Conservation (phyloP, 35 echinoderm and acorn worm species). For the Acanthaster planci region DNA sequence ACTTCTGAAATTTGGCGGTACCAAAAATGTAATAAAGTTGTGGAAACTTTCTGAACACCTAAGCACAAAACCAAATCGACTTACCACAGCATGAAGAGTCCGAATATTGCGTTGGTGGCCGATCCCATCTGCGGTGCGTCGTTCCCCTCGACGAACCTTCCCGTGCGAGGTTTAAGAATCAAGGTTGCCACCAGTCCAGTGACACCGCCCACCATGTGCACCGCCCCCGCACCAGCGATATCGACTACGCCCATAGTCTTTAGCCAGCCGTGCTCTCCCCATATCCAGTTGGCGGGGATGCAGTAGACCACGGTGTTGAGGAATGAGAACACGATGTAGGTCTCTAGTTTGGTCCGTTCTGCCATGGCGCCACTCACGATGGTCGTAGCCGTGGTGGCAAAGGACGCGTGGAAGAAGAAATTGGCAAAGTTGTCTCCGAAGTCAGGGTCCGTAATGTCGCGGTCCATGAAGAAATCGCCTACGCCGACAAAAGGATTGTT, state of each 20-base stretch:
- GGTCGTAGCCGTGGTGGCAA: constrained; percentile 94
- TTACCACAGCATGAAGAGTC: constrained; percentile 99
- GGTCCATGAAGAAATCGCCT: constrained; percentile 82
- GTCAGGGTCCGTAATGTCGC: constrained; percentile 23
- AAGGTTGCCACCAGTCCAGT: constrained; percentile 88
- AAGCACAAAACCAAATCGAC: background rate
- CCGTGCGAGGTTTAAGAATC: constrained; percentile 84
- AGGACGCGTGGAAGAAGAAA: constrained; percentile 96
- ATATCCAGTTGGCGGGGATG: constrained; percentile 89
- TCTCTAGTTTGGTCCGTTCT: constrained; percentile 90
- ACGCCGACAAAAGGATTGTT: constrained; percentile 70
- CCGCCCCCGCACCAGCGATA: constrained; percentile 80
- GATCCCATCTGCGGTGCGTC: constrained; percentile 52
- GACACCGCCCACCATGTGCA: constrained; percentile 90
- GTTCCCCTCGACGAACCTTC: constrained; percentile 55
- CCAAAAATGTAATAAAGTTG: too few species aligned
- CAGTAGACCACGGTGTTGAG: constrained; percentile 91
- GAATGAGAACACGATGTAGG: constrained; percentile 92
- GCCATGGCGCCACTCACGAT: constrained; percentile 93
- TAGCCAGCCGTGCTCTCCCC: constrained; percentile 82
- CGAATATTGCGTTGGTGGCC: constrained; percentile 87
- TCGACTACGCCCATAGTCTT: constrained; percentile 66
- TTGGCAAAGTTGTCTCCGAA: constrained; percentile 73
- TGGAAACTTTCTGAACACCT: too few species aligned
- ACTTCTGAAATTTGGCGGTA: too few species aligned